Conservation (phyloP, 1,140 invertebrate genomes). For the Melitaea cinxia region DNA sequence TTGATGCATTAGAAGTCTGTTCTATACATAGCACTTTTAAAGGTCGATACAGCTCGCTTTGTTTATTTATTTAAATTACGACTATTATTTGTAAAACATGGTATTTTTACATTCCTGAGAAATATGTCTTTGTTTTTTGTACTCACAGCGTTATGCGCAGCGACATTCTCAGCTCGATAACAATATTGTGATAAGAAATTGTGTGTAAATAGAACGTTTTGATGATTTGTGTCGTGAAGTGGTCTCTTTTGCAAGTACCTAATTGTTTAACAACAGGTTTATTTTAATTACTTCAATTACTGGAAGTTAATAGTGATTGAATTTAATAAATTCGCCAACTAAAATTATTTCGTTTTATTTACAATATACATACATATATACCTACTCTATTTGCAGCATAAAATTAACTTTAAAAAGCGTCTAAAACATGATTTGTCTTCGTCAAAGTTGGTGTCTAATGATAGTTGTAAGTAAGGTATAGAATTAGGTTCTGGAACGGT, state of each 20-base stretch:
- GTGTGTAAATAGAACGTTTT: conserved; percentile 57
- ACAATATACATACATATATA: conserved; percentile 15
- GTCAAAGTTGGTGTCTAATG: conserved; percentile 40
- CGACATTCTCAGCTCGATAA: conserved; percentile 36
- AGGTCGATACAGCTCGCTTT: background rate
- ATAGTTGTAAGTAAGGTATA: conserved; percentile 50
- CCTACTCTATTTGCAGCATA: conserved; percentile 54
- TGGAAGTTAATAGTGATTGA: conserved; percentile 77
- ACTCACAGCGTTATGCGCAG: conserved; percentile 12
- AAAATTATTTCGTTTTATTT: conserved; percentile 60
- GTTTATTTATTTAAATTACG: background rate
- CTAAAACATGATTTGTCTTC: conserved; percentile 51
- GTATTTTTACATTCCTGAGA: conserved; percentile 31
- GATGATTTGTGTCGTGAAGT: conserved; percentile 61
- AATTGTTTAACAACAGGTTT: conserved; percentile 57
- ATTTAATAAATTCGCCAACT: conserved; percentile 80
- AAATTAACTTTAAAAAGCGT: conserved; percentile 48
- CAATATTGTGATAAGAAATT: conserved; percentile 60
- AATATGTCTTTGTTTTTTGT: conserved; percentile 18
- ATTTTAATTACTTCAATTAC: conserved; percentile 77
- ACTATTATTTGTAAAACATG: conserved; percentile 3
- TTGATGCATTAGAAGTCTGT: background rate
- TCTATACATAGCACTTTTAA: conserved; percentile 3
- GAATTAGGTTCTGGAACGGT: conserved; percentile 43
- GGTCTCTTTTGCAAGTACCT: conserved; percentile 69